Percentiles rank a stretch among this genome's conserved stretches.
Conservation (phyloP, 2,113 vertebrate species). For the Porphyrio hochstetteri region DNA sequence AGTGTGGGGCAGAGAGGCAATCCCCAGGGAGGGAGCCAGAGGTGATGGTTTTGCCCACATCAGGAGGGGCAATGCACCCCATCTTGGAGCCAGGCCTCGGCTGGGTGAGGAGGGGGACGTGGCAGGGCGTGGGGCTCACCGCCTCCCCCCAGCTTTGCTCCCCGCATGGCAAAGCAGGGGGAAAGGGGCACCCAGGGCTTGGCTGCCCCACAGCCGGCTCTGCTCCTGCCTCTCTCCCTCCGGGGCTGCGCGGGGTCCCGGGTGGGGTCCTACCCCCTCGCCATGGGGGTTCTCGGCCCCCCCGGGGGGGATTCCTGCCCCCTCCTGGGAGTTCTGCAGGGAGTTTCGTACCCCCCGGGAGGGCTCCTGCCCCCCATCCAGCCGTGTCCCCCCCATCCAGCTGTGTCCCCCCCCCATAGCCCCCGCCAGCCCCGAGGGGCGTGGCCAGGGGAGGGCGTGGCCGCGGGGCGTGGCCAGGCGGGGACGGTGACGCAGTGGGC, state of each 20-base stretch:
- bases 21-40: background rate
- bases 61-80: rapidly evolving
- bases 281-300: background rate
- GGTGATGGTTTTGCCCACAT: background rate
- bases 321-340: background rate
- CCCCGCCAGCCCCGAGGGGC: background rate
- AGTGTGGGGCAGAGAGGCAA: background rate
- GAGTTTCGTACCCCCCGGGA: background rate
- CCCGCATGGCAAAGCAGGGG: rapidly evolving
- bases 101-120: background rate
- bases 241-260: too few relatives aligned
- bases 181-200: too few relatives aligned
- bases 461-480: background rate
- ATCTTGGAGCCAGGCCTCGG: rapidly evolving
- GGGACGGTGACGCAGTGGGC: constrained; percentile 19
- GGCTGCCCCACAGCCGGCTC: background rate
- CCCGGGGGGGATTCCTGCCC: background rate
- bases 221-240: background rate
- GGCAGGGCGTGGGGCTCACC: background rate
- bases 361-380: background rate
- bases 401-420: too few relatives aligned
- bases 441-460: background rate
- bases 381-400: too few relatives aligned
- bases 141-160: background rate
- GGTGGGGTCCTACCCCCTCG: too few relatives aligned